Percentiles rank a stretch among this genome's conserved stretches.
phyloP scores from a whole-genome alignment of 1,140 invertebrate species.

The Brachystomella parvula region DNA sequence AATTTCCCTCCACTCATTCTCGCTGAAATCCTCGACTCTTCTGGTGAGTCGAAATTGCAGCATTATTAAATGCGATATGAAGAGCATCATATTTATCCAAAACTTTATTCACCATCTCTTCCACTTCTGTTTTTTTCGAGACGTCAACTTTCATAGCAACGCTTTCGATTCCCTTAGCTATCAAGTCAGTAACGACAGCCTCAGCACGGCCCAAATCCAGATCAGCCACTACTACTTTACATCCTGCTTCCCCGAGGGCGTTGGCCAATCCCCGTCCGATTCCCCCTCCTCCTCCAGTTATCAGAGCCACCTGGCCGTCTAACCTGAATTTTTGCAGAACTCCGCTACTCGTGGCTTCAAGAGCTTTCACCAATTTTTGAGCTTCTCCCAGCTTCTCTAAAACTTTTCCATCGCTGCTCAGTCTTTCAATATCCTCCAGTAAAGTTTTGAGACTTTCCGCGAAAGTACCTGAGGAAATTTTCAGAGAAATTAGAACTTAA shows the following conservation, averaged over 20 bases:
- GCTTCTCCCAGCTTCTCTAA: conserved; percentile 13
- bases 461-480: too few relatives aligned
- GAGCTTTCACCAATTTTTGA: conserved; percentile 16
- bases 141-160: conserved; percentile 36
- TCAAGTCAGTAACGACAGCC: conserved; percentile 25
- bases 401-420: conserved; percentile 3
- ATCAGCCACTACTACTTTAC: conserved; percentile 34
- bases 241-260: conserved; percentile 34
- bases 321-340: conserved; percentile 30
- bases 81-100: conserved; percentile 31
- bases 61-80: conserved; percentile 37
- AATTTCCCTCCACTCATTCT: conserved; percentile 31
- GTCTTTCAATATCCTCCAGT: conserved; percentile 2
- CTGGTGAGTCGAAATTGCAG: conserved; percentile 31
- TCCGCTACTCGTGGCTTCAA: conserved; percentile 10
- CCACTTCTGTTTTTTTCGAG: conserved; percentile 33
- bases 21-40: conserved; percentile 17
- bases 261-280: conserved; percentile 31
- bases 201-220: conserved; percentile 28
- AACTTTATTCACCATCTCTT: conserved; percentile 33
- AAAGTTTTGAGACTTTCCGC: conserved; percentile 14
- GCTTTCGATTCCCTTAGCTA: conserved; percentile 28
- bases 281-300: conserved; percentile 32
- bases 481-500: too few relatives aligned
- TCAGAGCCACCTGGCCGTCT: conserved; percentile 33